Conservation (phyloP, 2,888 invertebrate species). For the Spialia ferax region DNA sequence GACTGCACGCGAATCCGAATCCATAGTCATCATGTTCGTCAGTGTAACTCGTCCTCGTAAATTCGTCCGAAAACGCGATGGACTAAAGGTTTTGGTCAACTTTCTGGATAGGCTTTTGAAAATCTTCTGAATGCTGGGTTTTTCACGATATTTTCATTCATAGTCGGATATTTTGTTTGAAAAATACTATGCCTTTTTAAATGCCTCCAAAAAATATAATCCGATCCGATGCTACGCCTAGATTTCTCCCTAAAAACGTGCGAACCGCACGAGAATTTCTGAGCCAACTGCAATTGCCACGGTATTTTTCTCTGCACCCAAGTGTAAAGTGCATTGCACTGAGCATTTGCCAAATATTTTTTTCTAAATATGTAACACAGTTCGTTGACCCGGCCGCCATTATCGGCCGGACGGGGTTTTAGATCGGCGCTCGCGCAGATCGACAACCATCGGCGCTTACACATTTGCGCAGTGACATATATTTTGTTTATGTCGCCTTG, state of each 20-base stretch:
- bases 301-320: constrained; percentile 51
- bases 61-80: too few relatives aligned
- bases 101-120: too few relatives aligned
- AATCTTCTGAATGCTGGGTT: too few relatives aligned
- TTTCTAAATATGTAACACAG: constrained; percentile 84
- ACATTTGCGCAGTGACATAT: constrained; percentile 14
- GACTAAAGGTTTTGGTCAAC: too few relatives aligned
- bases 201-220: too few relatives aligned
- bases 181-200: too few relatives aligned
- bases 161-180: too few relatives aligned
- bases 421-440: constrained; percentile 67
- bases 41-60: too few relatives aligned
- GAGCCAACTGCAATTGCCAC: constrained; percentile 7
- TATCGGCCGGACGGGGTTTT: constrained; percentile 81
- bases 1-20: too few relatives aligned
- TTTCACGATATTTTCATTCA: too few relatives aligned
- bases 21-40: too few relatives aligned
- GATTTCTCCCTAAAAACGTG: background rate
- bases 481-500: constrained; percentile 29
- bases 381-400: constrained; percentile 73
- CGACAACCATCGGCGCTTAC: constrained; percentile 16
- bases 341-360: constrained; percentile 86
- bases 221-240: too few relatives aligned
- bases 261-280: background rate
- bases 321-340: constrained; percentile 67